A percentile compares a stretch with the other conserved stretches of the same genome.
These are phyloP conservation scores for Microctonus brassicae DNA, from an alignment of 2,888 invertebrate genomes.

Conservation along the genomic window DNA sequence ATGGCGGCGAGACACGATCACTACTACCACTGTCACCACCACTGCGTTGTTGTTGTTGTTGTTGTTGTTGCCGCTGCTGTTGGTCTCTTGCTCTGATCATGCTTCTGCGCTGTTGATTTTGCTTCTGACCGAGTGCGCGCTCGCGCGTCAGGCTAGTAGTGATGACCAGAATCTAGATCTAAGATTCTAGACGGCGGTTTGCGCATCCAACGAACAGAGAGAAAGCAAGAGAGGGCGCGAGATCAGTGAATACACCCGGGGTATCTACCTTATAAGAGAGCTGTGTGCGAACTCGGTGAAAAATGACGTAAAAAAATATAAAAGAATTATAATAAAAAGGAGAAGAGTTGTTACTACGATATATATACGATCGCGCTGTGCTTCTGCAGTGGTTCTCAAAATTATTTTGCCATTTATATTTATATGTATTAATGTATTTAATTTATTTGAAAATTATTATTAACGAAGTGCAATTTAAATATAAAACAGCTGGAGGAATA, in stretches of 20 bases:
- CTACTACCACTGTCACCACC: not conserved
- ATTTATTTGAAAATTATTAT: too few relatives aligned
- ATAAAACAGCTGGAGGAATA: not conserved
- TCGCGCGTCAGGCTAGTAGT: constrained; percentile 1
- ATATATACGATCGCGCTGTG: constrained; percentile 9
- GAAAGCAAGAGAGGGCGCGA: not conserved
- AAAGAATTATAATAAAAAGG: not conserved
- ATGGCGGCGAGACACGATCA: constrained; percentile 4
- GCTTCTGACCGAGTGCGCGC: not conserved
- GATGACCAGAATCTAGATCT: constrained; percentile 19
- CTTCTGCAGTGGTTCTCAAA: constrained; percentile 4
- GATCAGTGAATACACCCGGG: not conserved
- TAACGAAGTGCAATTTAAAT: too few relatives aligned
- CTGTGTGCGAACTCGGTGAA: not conserved
- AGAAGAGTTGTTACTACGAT: not conserved
- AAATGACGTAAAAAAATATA: not conserved
- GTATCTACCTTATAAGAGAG: constrained; percentile 17
- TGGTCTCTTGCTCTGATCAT: too few relatives aligned
- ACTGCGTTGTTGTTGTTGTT: not conserved
- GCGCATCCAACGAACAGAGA: not conserved
- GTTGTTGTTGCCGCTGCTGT: not conserved
- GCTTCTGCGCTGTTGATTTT: not conserved
- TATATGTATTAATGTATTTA: too few relatives aligned
- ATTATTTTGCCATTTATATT: not conserved
- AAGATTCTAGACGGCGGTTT: constrained; percentile 13